phyloP scores from a whole-genome alignment of 2,797 vertebrate species.

The Spheniscus humboldti region DNA sequence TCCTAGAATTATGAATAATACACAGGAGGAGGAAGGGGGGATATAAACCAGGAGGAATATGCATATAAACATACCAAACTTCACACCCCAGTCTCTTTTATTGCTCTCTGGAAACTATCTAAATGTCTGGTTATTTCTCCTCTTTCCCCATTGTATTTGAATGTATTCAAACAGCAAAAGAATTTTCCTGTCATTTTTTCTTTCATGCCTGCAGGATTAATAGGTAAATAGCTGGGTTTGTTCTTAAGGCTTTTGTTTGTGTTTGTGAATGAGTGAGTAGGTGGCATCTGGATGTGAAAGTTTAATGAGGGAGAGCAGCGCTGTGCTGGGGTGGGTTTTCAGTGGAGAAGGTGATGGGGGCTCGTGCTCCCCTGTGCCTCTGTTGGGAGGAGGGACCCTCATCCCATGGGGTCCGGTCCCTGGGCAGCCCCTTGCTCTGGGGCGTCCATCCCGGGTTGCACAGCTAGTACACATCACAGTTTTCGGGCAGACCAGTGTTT shows the following conservation, averaged over 20 bases:
- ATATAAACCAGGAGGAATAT: neutral
- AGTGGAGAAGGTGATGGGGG: neutral
- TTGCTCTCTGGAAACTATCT: neutral
- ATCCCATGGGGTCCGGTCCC: fast-evolving
- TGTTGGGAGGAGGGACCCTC: neutral
- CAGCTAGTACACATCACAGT: fast-evolving
- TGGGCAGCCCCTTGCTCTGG: neutral
- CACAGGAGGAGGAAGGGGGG: neutral
- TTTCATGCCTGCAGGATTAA: neutral
- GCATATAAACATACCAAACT: neutral
- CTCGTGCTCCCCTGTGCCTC: neutral
- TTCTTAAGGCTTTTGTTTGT: neutral
- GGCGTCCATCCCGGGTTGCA: fast-evolving
- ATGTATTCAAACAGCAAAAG: neutral
- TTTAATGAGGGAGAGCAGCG: neutral
- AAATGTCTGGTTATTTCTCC: neutral
- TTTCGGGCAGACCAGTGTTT: neutral
- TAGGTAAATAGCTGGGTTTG: neutral
- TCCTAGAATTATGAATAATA: neutral
- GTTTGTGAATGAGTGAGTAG: neutral
- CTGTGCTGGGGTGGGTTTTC: neutral
- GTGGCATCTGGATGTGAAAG: neutral
- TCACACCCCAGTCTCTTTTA: neutral
- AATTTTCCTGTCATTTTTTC: neutral
- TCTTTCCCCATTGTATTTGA: neutral